Conservation (phyloP, 2,113 vertebrate species). For the Pao palembangensis region DNA sequence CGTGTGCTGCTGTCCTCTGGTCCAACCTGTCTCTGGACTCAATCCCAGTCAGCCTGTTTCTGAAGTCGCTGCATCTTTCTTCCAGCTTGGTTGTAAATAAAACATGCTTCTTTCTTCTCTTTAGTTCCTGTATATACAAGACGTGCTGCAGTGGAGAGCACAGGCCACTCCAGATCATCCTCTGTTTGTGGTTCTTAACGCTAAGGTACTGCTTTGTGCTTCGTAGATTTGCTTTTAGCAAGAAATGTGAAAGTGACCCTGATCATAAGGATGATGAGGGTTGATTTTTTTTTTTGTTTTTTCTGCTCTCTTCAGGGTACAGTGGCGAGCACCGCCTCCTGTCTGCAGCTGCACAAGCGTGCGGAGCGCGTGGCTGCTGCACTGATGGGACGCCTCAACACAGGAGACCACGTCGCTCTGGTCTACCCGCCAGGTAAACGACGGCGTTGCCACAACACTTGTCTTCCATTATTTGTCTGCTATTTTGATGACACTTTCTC, state of each 20-base stretch:
- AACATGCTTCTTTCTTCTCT: constrained; percentile 16
- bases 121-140: constrained; percentile 92
- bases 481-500: not conserved
- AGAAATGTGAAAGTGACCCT: not conserved
- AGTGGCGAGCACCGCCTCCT: constrained; percentile 85
- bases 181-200: constrained; percentile 88
- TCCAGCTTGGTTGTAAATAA: constrained; percentile 63
- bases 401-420: constrained; percentile 91
- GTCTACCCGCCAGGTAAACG: constrained; percentile 92
- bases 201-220: constrained; percentile 79
- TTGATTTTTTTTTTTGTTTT: constrained; percentile 1
- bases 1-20: no score
- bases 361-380: constrained; percentile 88
- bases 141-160: constrained; percentile 93
- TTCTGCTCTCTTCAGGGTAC: constrained; percentile 76
- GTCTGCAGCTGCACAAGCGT: constrained; percentile 90
- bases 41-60: not conserved
- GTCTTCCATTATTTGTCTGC: not conserved
- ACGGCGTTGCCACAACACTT: not conserved
- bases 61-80: not conserved
- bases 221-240: no score
- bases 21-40: not conserved
- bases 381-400: constrained; percentile 80
- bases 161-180: constrained; percentile 92
- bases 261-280: not conserved